A percentile compares a stretch with the other conserved stretches of the same genome.
Evolutionary conservation across 2,797 vertebrate species (phyloP).

Genomic region (Characodon lateralis): DNA sequence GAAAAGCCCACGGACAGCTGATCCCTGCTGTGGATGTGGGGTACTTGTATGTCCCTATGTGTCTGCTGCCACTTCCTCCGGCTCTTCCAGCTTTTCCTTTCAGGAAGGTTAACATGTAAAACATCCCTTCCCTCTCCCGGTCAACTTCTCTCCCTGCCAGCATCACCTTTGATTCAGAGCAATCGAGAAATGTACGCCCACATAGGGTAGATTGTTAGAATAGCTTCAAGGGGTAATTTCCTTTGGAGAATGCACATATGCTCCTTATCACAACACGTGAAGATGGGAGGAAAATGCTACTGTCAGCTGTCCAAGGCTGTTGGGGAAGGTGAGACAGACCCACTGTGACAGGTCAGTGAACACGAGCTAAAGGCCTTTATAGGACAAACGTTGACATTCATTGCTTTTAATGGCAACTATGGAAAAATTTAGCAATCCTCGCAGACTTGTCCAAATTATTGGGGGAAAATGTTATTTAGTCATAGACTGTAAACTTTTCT

Average conservation of each 20-base stretch:
- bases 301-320: conserved; percentile 86
- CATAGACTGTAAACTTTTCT: not conserved
- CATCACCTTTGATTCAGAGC: conserved; percentile 48
- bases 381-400: conserved; percentile 33
- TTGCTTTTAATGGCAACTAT: conserved; percentile 9
- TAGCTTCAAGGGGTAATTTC: conserved; percentile 83
- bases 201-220: conserved; percentile 73
- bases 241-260: conserved; percentile 86
- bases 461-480: not conserved
- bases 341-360: conserved; percentile 84
- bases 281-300: conserved; percentile 83
- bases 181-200: conserved; percentile 44
- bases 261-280: conserved; percentile 94
- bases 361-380: conserved; percentile 71
- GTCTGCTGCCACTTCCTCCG: conserved; percentile 57
- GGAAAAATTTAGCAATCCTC: not conserved
- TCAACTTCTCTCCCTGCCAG: conserved; percentile 47
- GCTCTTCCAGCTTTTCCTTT: conserved; percentile 49
- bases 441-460: not conserved
- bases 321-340: conserved; percentile 83
- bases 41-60: conserved; percentile 57
- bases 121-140: conserved; percentile 21
- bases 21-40: conserved; percentile 56
- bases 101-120: conserved; percentile 30
- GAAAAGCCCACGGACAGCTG: conserved; percentile 31